phyloP scores from a whole-genome alignment of 2,797 vertebrate species.

The Coilia nasus region DNA sequence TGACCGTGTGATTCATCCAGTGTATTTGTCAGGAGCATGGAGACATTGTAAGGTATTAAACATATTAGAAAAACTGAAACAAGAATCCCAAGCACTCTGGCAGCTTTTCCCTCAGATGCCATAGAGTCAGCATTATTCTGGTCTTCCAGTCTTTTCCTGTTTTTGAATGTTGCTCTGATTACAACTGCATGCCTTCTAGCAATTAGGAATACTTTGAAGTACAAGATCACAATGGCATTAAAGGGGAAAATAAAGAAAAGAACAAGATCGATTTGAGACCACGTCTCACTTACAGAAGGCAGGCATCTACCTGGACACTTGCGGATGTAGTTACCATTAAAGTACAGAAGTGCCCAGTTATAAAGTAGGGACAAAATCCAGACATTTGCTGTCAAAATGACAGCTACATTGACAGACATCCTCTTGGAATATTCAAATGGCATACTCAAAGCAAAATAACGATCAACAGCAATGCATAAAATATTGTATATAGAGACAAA shows the following conservation, averaged over 20 bases:
- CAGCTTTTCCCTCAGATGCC: neutral
- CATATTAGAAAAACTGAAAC: conserved; percentile 50
- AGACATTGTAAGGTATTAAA: conserved; percentile 52
- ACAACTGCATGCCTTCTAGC: neutral
- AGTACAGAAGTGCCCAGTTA: conserved; percentile 1
- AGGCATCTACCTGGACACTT: conserved; percentile 20
- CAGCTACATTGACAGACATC: neutral
- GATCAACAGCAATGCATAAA: conserved; percentile 31
- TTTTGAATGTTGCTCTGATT: neutral
- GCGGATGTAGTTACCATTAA: neutral
- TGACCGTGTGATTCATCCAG: conserved; percentile 22
- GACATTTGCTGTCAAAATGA: neutral
- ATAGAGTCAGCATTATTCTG: neutral
- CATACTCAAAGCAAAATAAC: conserved; percentile 26
- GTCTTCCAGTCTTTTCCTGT: neutral
- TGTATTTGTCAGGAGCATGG: conserved; percentile 20
- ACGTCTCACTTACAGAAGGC: neutral
- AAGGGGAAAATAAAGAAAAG: conserved; percentile 29
- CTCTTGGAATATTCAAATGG: conserved; percentile 26
- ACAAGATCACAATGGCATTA: neutral
- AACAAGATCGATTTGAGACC: conserved; percentile 22
- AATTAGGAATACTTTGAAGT: neutral
- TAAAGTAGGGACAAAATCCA: neutral
- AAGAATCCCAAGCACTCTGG: conserved; percentile 46
- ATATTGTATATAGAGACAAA: conserved; percentile 7